Base-by-base conservation (phyloP, 2,113 vertebrate species). In the Buteo buteo region DNA sequence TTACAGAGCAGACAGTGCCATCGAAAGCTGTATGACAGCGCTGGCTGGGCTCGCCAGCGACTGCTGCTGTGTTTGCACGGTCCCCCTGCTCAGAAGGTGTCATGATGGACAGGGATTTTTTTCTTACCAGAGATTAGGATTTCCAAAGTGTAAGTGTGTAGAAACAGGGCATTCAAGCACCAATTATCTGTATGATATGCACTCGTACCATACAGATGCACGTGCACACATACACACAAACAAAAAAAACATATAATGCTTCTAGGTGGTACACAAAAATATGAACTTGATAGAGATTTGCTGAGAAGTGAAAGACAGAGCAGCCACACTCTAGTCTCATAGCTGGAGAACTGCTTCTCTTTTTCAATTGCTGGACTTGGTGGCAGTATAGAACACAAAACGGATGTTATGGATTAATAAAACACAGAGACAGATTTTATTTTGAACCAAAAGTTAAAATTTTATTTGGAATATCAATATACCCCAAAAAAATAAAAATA, bases 381-480 rank as follows among this genome's bases (percentile, higher is more conserved):
- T 61, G 50, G 24, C 58, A 80, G 24, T 12, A 38, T 7, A 24
- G 50, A 49, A 25, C 42, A 72, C 7, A 15, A 93, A 77, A 65
- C 1, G 24, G 44, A 34, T 1, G 3, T 28, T 69, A 54, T 2
- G 74, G n/a, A 36, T 72, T 13, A 97, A 91, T 52, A 96, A 97
- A 69, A 93, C 57, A 67, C 78, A 83, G 73, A 95, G 70, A 86
- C 29, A 31, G 32, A 17, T 69, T 80, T 92, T 57, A 78, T 98
- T 98, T 98, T 98, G 98, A 98, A 98, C 98, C 96, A 98, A 98
- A 98, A 98, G 95, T 98, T 98, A 98, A 97, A 98, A 98, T 96
- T 98, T 98, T 98, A 98, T 98, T 98, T 97, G 97, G 97, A 98
- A 98, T 98, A 97, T 97, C 96, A 97, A 98, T 98, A 98, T 97